A percentile compares a stretch with the other conserved stretches of the same genome.
phyloP scores from a whole-genome alignment of 2,113 vertebrate species.

The Psophia crepitans region DNA sequence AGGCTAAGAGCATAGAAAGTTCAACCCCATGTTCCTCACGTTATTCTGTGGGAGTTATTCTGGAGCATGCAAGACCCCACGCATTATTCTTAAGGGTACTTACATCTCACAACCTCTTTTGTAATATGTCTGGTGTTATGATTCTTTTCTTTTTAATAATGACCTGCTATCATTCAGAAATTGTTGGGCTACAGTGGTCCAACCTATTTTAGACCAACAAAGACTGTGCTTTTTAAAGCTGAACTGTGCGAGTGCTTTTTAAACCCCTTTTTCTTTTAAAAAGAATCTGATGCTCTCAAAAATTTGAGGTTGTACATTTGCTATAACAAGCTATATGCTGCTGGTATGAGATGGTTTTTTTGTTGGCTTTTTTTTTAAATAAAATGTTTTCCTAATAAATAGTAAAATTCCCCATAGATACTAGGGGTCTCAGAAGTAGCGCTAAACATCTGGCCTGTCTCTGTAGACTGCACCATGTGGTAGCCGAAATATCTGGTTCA shows the following conservation, averaged over 20 bases:
- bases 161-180: neutral
- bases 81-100: neutral
- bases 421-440: neutral
- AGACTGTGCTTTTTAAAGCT: neutral
- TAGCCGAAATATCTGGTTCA: neutral
- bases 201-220: neutral
- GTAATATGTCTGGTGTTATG: neutral
- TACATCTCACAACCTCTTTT: neutral
- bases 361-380: no score
- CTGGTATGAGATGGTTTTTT: no score
- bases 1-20: neutral
- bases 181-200: neutral
- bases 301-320: neutral
- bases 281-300: neutral
- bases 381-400: constrained; percentile 5
- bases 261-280: neutral
- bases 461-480: neutral
- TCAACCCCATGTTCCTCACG: neutral
- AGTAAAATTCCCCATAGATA: neutral
- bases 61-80: neutral
- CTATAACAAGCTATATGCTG: neutral
- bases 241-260: neutral
- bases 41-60: neutral
- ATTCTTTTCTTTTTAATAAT: neutral
- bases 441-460: constrained; percentile 33